These are phyloP conservation scores for Drosophila tropicalis DNA, from an alignment of 1,140 invertebrate genomes.

Conservation along the genomic window DNA sequence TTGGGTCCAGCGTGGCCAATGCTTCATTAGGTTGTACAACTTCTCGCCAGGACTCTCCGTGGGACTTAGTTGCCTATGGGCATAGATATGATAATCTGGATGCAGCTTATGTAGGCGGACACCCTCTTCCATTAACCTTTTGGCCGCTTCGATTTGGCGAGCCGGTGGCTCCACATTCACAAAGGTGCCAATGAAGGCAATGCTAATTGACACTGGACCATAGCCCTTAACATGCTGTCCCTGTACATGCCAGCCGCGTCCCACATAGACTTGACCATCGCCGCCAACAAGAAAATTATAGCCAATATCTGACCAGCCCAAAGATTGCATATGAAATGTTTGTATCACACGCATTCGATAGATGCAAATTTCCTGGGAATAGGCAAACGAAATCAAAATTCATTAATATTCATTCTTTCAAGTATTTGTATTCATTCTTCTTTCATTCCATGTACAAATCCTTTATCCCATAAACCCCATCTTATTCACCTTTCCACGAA, in stretches of 20 bases:
- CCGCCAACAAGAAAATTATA: slow-evolving; percentile 91
- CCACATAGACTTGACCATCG: slow-evolving; percentile 88
- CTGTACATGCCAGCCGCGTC: slow-evolving; percentile 86
- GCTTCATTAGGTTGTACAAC: slow-evolving; percentile 85
- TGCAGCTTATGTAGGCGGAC: slow-evolving; percentile 85
- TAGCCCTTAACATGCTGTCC: slow-evolving; percentile 87
- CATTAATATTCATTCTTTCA: no score
- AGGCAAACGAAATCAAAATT: neutral
- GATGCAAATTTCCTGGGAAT: slow-evolving; percentile 69
- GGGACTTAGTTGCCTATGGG: slow-evolving; percentile 85
- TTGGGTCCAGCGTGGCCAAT: slow-evolving; percentile 84
- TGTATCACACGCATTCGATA: slow-evolving; percentile 84
- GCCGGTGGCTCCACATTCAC: slow-evolving; percentile 84
- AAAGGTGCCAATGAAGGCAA: slow-evolving; percentile 89
- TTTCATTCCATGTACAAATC: no score
- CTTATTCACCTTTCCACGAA: no score
- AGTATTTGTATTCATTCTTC: no score
- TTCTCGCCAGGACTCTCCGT: slow-evolving; percentile 86
- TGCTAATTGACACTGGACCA: slow-evolving; percentile 86
- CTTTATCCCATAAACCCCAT: no score
- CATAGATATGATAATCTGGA: slow-evolving; percentile 86
- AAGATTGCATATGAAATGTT: slow-evolving; percentile 86
- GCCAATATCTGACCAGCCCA: slow-evolving; percentile 85
- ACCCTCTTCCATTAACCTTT: slow-evolving; percentile 86
- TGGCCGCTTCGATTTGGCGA: slow-evolving; percentile 85